These are phyloP conservation scores for Hemicordylus capensis DNA, from an alignment of 2,113 vertebrate species.

Conservation along the genomic window DNA sequence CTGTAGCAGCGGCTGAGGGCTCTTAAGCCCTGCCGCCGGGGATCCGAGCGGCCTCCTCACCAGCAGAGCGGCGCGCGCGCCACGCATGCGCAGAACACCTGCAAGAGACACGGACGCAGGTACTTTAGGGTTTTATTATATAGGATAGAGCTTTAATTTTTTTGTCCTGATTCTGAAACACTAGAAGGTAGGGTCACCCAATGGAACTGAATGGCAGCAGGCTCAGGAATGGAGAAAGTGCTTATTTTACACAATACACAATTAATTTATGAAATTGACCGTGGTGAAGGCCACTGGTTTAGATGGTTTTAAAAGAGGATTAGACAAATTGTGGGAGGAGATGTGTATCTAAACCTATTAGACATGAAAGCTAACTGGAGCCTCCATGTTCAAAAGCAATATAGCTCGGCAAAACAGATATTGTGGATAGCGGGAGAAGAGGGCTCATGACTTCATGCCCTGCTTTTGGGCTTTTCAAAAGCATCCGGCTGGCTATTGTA, in stretches of 20 bases:
- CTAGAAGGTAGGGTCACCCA: neutral
- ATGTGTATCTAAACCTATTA: no score
- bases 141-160: no score
- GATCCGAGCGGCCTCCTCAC: no score
- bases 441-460: neutral
- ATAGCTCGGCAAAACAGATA: neutral
- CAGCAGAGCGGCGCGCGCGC: no score
- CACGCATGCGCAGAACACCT: no score
- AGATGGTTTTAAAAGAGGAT: neutral
- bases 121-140: no score
- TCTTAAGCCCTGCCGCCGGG: no score
- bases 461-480: neutral
- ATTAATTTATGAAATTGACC: neutral
- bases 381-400: neutral
- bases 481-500: neutral
- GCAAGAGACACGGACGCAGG: no score
- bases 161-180: neutral
- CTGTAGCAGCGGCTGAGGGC: no score
- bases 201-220: neutral
- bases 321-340: neutral
- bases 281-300: neutral
- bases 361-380: neutral
- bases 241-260: neutral
- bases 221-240: neutral
- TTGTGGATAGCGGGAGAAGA: neutral